Evolutionary conservation across 2,113 vertebrate species (phyloP), one percentile per base, ranked within the genome.

Genomic region (Ammodytes dubius): DNA sequence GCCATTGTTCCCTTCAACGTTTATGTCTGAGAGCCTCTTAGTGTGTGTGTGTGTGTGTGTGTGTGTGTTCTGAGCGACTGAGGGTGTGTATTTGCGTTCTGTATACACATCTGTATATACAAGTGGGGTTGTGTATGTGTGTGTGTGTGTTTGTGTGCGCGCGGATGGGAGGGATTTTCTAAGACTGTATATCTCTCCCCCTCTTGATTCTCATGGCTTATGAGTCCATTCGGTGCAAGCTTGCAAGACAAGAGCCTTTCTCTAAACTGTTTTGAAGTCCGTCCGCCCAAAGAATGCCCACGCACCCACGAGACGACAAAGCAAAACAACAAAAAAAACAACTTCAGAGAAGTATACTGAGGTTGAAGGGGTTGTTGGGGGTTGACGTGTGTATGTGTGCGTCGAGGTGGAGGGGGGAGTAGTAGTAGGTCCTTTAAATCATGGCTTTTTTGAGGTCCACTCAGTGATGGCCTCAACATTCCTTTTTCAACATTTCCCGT

Each of bases 401-500:
- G 76, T 17, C 7, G 15, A 42, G 9, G 37, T 37, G 42, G n/a
- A 13, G 46, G 68, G 53, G 54, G 70, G 45, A 37, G 74, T 27
- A 27, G 27, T 71, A 59, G 8, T 88, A 91, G 92, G 91, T 92
- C 89, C 91, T 88, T 89, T 87, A 86, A 87, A 81, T 89, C 86
- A 92, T 93, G 90, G 92, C 90, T 92, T 92, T 80, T 85, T 80
- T 85, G 70, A 91, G 86, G 86, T 90, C 86, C 91, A 81, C 74
- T 77, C 1, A 9, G 53, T 65, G 81, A 27, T 72, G 12, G 49
- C 77, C 83, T 86, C 84, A 54, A 17, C n/a, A 67, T 75, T 88
- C 65, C 85, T 85, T 69, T 70, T 84, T 79, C 65, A 50, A 70
- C 67, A 68, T 85, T 85, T 88, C 74, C 64, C 2, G 27, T 27